Evolutionary conservation across 1,140 invertebrate species (phyloP), one percentile per base, ranked within the genome.

Genomic region (Calephelis nemesis): DNA sequence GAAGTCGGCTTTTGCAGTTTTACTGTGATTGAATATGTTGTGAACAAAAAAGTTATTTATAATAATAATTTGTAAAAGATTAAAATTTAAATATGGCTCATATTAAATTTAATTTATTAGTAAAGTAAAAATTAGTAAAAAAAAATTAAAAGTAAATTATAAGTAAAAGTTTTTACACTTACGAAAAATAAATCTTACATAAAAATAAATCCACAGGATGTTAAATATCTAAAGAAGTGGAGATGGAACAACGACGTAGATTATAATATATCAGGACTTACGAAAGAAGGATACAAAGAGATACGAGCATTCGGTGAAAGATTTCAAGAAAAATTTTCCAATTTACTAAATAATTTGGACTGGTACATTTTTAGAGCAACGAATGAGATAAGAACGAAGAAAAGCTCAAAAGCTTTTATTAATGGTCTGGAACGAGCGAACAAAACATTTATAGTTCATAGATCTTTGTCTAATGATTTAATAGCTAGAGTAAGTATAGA

Each of bases 401-500:
- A 58, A 30, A 74, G 69, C 58, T 42, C 66, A 1, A 69, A 52
- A 19, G 73, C 73, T 11, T 74, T 73, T 60, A 40, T 70, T 0
- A 45, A 73, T 13, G 65, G 72, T 50, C 48, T 73, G 40, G 42
- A 65, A 66, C 63, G 48, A n/a, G 47, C 60, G 0, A 73, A 70
- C 13, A 66, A 63, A 10, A 64, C 58, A 11, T 67, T 68, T n/a
- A 7, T 19, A 9, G 63, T 70, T 47, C 65, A 69, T 11, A 15
- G 11, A n/a, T 52, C 68, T n/a, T 64, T 73, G 39, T 11, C 13
- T 4, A 47, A 73, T 60, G 68, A 73, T 47, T 40, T 47, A 60
- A 67, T 66, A 48, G 68, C 72, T 11, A 70, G 72, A 42, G 72
- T 73, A 65, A 68, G 64, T 73, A 58, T 12, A 13, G 4, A 7